Base-by-base conservation (phyloP, 1,140 invertebrate genomes). In the Araneus ventricosus region DNA sequence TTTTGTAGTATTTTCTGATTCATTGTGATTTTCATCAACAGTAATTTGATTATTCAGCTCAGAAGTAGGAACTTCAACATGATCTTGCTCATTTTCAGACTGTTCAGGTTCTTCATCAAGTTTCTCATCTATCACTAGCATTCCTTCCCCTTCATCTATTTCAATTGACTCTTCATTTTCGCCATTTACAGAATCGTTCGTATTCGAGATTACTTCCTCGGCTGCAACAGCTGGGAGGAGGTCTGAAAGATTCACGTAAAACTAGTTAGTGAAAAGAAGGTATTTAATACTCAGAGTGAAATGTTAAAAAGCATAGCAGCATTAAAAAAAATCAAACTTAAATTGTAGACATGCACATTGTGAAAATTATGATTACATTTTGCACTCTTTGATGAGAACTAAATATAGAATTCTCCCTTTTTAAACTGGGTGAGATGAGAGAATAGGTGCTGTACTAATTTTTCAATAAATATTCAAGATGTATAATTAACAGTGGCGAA, bases 41-140 rank as follows among this genome's bases (percentile, higher is more conserved):
- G 17, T 39, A 57, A 57, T 88, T 88, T 88, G 87, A 88, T 88
- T 88, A 70, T 27, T 75, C 22, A 88, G 63, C 87, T 75, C 87
- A 88, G 87, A 88, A 86, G 4, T 14, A n/a, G 52, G 30, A 6
- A 27, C n/a, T 52, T 75, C 39, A 30, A 27, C 70, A 90, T 80
- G 27, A 45, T 90, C 39, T 80, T 20, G 34, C 14, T 88, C 39
- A 88, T 45, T 27, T 17, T 88, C 63, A 34, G 39, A 39, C 27
- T 87, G 27, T 14, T 67, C n/a, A 27, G 24, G 5, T 27, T 88
- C 87, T 17, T 88, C 87, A 63, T 88, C 87, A 39, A 70, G 20
- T 22, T 39, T 27, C n/a, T 70, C 61, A 87, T 88, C 87, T 14
- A 67, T 57, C 7, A 88, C n/a, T 27, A 45, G 34, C 87, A 70